Percentiles rank a stretch among this genome's conserved stretches.
Conservation (phyloP, 2,113 vertebrate species). For the Mustelus asterias region DNA sequence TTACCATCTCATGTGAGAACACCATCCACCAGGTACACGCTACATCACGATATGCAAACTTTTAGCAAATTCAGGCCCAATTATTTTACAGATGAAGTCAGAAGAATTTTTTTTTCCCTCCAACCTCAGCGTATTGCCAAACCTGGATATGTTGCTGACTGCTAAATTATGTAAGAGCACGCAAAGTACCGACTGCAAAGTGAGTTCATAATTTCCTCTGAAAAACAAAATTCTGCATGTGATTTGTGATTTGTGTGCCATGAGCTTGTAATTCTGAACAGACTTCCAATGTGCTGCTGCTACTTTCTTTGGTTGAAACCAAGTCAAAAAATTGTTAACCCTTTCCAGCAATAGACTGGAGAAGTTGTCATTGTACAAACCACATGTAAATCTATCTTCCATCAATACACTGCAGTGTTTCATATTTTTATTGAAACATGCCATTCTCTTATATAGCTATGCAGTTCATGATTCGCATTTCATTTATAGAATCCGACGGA, state of each 20-base stretch:
- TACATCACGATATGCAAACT: too few relatives aligned
- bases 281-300: neutral
- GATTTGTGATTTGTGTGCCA: slow-evolving; percentile 21
- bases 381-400: neutral
- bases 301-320: neutral
- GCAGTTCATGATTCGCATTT: neutral
- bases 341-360: neutral
- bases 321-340: neutral
- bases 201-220: slow-evolving; percentile 27
- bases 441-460: neutral
- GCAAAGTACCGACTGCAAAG: neutral
- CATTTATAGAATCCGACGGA: neutral
- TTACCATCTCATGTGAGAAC: too few relatives aligned
- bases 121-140: neutral
- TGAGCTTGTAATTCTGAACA: slow-evolving; percentile 6
- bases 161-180: neutral
- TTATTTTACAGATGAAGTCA: neutral
- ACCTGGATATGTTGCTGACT: neutral
- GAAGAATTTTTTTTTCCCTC: neutral
- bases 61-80: neutral
- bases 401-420: neutral
- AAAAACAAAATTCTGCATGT: slow-evolving; percentile 16
- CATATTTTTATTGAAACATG: neutral
- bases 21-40: too few relatives aligned
- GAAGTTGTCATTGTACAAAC: neutral